Conservation (phyloP, 2,888 invertebrate genomes). For the Flabesymbios commensalis region DNA sequence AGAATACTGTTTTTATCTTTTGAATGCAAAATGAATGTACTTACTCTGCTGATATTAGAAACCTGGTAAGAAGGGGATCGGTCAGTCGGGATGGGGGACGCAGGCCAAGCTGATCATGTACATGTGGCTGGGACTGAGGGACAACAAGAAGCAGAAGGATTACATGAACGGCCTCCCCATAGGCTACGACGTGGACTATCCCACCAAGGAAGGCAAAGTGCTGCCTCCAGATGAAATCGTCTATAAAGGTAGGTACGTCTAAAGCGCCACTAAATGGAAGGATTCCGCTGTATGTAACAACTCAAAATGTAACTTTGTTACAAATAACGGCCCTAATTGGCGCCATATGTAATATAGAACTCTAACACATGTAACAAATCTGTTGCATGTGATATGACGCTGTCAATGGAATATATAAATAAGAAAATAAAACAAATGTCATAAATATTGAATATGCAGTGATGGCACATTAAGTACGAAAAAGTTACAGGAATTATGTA, state of each 20-base stretch:
- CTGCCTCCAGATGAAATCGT: constrained; percentile 28
- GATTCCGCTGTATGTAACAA: too few species aligned
- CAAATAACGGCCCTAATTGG: too few species aligned
- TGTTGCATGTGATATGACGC: too few species aligned
- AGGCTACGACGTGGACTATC: constrained; percentile 29
- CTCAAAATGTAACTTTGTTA: too few species aligned
- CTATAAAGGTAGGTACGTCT: constrained; percentile 32
- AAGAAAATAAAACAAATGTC: too few species aligned
- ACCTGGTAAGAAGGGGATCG: constrained; percentile 34
- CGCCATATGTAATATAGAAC: too few species aligned
- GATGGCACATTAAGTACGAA: too few species aligned
- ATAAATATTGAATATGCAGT: too few species aligned
- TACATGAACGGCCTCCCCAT: constrained; percentile 33
- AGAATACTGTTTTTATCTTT: not conserved
- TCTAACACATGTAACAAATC: too few species aligned
- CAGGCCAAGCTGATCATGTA: constrained; percentile 38
- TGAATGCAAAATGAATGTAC: not conserved
- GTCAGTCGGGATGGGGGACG: constrained; percentile 31
- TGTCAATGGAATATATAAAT: too few species aligned
- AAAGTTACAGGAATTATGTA: too few species aligned
- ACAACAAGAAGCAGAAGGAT: constrained; percentile 9
- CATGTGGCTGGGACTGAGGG: constrained; percentile 36
- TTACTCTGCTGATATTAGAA: constrained; percentile 26
- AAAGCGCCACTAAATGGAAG: too few species aligned
- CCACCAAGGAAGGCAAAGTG: not conserved